Base-by-base conservation (phyloP, 2,113 vertebrate genomes). In the Oceanites oceanicus region DNA sequence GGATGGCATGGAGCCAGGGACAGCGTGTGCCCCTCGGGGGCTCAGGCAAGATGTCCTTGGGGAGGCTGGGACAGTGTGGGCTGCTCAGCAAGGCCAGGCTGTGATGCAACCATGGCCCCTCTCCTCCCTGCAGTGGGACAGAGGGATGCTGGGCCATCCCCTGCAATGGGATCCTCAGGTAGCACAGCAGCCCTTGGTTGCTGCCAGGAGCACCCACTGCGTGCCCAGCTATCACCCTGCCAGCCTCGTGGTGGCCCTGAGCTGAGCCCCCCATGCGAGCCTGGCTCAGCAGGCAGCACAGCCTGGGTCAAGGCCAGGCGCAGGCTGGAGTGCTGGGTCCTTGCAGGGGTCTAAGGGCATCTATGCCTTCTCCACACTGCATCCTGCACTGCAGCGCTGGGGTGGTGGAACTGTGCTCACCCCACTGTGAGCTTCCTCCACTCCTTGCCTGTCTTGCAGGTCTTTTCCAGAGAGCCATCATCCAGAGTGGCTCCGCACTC, bases 391-490 rank as follows among this genome's bases (percentile, higher is more conserved):
- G 78, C 36, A 52, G 66, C 2, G 0, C 30, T 29, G 44, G 21
- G 36, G n/a, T 29, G 20, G 0, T 62, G 56, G 50, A 59, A 36
- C 0, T 1, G 26, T 6, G 1, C 38, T 40, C 66, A 20, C 23
- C 32, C 22, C 2, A 7, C 90, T 76, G 63, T 2, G 11, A 74
- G 59, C 75, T 83, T 30, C 63, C 63, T 63, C 63, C 2, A 1
- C 47, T 49, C 56, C 83, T 90, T 79, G 30, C 58, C 63, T 96
- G 93, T 90, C 90, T 92, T 97, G 44, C 98, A 99, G 99, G 99
- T 96, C 98, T 99, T 58, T 99, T 99, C 98, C 99, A 99, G 98
- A 98, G 99, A 96, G 99, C 99, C 94, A 99, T 99, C 98, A 99
- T 99, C 97, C 99, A 99, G 96, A 99, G 99, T 0, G 99, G 99